phyloP scores from a whole-genome alignment of 1,140 invertebrate species.

The Paralvinella palmiformis region DNA sequence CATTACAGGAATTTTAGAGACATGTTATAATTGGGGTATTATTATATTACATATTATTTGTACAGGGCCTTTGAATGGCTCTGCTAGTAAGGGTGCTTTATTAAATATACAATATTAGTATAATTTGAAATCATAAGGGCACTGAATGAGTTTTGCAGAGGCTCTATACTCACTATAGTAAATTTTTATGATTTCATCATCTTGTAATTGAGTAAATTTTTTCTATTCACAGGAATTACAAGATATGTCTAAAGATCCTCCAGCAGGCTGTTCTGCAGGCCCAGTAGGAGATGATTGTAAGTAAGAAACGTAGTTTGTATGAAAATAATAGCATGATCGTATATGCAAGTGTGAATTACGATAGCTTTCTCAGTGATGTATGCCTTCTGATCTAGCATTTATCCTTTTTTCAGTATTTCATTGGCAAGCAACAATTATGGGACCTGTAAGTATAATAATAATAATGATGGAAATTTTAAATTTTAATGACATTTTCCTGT shows the following conservation, averaged over 20 bases:
- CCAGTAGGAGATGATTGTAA: conserved; percentile 50
- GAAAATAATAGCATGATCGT: neutral
- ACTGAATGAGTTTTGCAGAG: too few relatives aligned
- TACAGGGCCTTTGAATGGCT: too few relatives aligned
- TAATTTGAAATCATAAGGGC: too few relatives aligned
- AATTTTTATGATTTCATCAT: too few relatives aligned
- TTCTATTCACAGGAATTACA: conserved; percentile 39
- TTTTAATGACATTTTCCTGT: too few relatives aligned
- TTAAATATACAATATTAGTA: too few relatives aligned
- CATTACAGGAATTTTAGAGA: too few relatives aligned
- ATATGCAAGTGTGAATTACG: neutral
- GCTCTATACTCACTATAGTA: too few relatives aligned
- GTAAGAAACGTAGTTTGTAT: conserved; percentile 26
- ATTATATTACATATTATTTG: too few relatives aligned
- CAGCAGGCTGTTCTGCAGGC: conserved; percentile 50
- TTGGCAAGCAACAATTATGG: conserved; percentile 49
- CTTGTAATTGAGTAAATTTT: too few relatives aligned
- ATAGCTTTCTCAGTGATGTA: neutral
- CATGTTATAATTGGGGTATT: too few relatives aligned
- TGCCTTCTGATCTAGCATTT: neutral
- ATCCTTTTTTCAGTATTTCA: conserved; percentile 44
- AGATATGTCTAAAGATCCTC: conserved; percentile 47
- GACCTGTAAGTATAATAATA: conserved; percentile 37
- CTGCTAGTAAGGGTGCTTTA: too few relatives aligned
- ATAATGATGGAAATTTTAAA: neutral